phyloP scores from a whole-genome alignment of 2,113 vertebrate genomes.

The Megaleporinus macrocephalus region DNA sequence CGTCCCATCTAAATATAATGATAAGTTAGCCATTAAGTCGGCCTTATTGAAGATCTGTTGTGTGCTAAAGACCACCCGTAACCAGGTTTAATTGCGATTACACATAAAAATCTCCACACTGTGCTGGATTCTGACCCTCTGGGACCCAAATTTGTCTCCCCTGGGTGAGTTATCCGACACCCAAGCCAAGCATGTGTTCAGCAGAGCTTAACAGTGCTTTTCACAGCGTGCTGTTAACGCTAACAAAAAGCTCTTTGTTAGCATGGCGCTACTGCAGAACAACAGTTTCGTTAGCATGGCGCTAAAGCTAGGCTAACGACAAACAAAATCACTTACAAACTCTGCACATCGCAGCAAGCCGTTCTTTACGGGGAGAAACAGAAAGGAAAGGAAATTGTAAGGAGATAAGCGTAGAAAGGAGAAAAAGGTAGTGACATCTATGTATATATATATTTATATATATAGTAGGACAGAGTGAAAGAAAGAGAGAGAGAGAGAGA shows the following conservation, averaged over 20 bases:
- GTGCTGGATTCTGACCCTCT: not conserved
- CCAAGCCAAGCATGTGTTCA: slow-evolving; percentile 35
- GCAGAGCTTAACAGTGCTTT: slow-evolving; percentile 15
- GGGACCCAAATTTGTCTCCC: not conserved
- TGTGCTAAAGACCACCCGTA: too few species aligned
- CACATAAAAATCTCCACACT: not conserved
- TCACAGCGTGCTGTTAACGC: not conserved
- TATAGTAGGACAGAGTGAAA: slow-evolving; percentile 1
- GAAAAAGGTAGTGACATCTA: not conserved
- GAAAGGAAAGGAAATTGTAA: slow-evolving; percentile 55
- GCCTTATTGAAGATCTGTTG: too few species aligned
- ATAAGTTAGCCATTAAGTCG: too few species aligned
- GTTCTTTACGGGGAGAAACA: slow-evolving; percentile 76
- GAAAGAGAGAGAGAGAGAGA: slow-evolving; percentile 21
- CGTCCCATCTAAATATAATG: too few species aligned
- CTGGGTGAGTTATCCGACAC: not conserved
- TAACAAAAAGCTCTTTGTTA: slow-evolving; percentile 28
- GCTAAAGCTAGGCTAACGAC: slow-evolving; percentile 56
- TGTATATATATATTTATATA: not conserved
- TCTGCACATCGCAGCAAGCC: slow-evolving; percentile 81
- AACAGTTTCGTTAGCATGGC: slow-evolving; percentile 6
- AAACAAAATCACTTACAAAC: slow-evolving; percentile 81
- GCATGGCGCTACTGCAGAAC: slow-evolving; percentile 42
- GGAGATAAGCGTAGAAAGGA: slow-evolving; percentile 47
- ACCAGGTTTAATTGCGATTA: not conserved